Percentiles rank a stretch among this genome's conserved stretches.
Evolutionary conservation across 2,888 invertebrate genomes (phyloP).

Genomic region (Eupelmus urozonus): DNA sequence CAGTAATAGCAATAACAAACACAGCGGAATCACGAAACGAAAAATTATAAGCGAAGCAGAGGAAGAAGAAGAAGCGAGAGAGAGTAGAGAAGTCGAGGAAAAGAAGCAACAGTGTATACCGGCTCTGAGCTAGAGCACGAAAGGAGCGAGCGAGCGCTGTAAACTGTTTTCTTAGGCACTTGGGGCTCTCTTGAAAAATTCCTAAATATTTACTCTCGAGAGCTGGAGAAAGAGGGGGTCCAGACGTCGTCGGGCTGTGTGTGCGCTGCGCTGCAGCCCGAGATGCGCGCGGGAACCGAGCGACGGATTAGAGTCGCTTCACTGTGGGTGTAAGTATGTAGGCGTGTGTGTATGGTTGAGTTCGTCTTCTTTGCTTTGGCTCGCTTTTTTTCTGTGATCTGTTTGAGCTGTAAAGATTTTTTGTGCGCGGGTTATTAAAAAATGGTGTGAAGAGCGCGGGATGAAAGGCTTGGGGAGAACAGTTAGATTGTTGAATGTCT

Average conservation of each 20-base stretch:
- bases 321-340: neutral
- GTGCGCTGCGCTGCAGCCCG: too few relatives aligned
- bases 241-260: constrained; percentile 62
- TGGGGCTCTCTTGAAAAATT: constrained; percentile 73
- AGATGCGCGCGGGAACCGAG: too few relatives aligned
- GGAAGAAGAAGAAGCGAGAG: constrained; percentile 1
- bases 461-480: too few relatives aligned
- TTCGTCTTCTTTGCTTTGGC: neutral
- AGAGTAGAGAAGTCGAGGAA: constrained; percentile 9
- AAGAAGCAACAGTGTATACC: constrained; percentile 22
- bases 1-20: neutral
- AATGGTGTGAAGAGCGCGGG: too few relatives aligned
- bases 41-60: neutral
- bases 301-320: neutral
- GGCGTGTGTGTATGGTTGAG: neutral
- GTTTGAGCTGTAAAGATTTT: constrained; percentile 1
- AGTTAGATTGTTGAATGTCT: too few relatives aligned
- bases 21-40: neutral
- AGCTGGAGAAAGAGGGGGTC: constrained; percentile 56
- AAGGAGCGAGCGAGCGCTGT: constrained; percentile 51
- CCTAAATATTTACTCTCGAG: constrained; percentile 74
- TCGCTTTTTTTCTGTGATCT: constrained; percentile 12
- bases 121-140: neutral
- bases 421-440: neutral
- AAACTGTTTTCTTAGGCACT: constrained; percentile 76